A percentile compares a stretch with the other conserved stretches of the same genome.
Evolutionary conservation across 1,140 invertebrate species (phyloP).

Genomic region (Lordiphosa stackelbergi): DNA sequence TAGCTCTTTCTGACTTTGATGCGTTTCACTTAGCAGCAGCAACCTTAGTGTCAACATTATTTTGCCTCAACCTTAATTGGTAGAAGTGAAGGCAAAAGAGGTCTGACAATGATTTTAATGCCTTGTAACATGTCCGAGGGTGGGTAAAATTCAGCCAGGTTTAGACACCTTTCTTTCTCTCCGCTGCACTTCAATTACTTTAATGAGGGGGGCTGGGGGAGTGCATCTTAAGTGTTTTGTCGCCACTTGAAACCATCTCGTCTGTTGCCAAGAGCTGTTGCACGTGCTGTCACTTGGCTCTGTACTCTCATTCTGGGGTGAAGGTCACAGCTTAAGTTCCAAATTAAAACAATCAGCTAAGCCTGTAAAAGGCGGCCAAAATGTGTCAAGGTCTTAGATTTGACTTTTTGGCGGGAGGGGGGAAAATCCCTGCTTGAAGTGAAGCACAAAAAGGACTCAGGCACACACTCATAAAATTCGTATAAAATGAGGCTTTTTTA

Average conservation of each 20-base stretch:
- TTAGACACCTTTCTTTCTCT: constrained; percentile 57
- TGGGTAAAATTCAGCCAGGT: constrained; percentile 43
- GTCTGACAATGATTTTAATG: constrained; percentile 71
- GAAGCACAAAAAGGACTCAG: not conserved
- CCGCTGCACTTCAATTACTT: constrained; percentile 65
- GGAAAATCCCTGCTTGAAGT: no score
- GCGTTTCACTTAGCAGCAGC: constrained; percentile 54
- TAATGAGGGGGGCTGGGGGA: constrained; percentile 26
- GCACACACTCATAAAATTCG: constrained; percentile 2
- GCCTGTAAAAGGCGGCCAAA: constrained; percentile 40
- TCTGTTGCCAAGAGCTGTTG: constrained; percentile 44
- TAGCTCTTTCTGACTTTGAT: constrained; percentile 35
- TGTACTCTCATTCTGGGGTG: constrained; percentile 39
- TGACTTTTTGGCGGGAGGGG: constrained; percentile 32
- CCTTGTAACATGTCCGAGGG: constrained; percentile 36
- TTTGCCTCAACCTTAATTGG: constrained; percentile 56
- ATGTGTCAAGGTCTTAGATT: constrained; percentile 70
- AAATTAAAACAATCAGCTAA: constrained; percentile 43
- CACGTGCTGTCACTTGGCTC: constrained; percentile 56
- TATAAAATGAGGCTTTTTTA: no score
- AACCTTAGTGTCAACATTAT: constrained; percentile 67
- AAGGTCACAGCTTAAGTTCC: constrained; percentile 40
- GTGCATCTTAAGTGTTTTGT: constrained; percentile 65
- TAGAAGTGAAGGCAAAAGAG: not conserved
- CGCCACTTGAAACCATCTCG: constrained; percentile 67